Evolutionary conservation across 2,797 vertebrate species (phyloP).

Genomic region (Micrastur ruficollis): DNA sequence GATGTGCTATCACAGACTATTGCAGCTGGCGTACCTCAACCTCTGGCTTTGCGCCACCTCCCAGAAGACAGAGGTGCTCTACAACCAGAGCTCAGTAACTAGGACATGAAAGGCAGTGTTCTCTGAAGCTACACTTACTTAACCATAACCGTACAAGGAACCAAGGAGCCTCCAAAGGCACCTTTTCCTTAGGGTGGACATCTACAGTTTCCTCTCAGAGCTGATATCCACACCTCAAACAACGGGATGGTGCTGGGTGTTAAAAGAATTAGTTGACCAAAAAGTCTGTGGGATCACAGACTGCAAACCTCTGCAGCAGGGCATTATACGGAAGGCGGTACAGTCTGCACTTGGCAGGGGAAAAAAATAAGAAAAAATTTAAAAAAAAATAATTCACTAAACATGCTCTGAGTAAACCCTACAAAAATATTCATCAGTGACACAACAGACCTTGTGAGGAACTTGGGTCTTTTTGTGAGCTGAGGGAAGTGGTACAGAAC

Average conservation of each 20-base stretch:
- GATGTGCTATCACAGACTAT: not conserved
- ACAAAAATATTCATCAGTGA: not conserved
- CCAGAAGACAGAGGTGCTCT: too few relatives aligned
- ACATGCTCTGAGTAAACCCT: not conserved
- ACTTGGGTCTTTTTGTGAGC: not conserved
- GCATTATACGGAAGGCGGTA: not conserved
- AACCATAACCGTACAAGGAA: not conserved
- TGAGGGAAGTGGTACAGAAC: not conserved
- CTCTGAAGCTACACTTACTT: too few relatives aligned
- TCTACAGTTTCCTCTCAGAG: not conserved
- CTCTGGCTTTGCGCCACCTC: too few relatives aligned
- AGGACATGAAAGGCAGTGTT: not conserved
- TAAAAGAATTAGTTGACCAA: not conserved
- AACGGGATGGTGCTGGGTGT: fast-evolving
- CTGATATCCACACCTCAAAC: fast-evolving
- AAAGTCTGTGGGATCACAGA: not conserved
- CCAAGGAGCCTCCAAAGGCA: not conserved
- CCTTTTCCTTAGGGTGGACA: too few relatives aligned
- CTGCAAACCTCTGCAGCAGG: not conserved
- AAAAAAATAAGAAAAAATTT: not conserved
- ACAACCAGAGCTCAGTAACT: not conserved
- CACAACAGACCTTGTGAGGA: not conserved
- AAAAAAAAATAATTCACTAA: too few relatives aligned
- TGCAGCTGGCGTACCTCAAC: not conserved
- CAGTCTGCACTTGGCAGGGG: not conserved